Evolutionary conservation across 2,113 vertebrate genomes (phyloP), one percentile per base, ranked within the genome.

Genomic region (Alligator mississippiensis): DNA sequence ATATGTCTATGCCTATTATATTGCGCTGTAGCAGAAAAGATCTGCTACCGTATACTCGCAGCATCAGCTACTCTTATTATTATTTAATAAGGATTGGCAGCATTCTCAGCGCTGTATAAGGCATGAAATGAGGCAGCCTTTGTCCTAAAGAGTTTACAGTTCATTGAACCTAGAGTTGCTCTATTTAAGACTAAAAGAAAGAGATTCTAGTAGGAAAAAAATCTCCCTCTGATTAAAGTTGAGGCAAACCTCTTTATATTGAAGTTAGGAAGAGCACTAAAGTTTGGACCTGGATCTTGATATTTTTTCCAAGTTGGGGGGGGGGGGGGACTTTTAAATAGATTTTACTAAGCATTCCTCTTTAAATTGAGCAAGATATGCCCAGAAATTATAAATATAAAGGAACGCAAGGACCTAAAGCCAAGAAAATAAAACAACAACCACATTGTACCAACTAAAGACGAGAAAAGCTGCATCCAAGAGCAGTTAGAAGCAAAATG

Each of bases 51-150:
- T 11, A 59, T 11, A 77, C 6, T 30, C 77, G 15, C 60, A 68
- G 27, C 0, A 0, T 62, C 38, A 82, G 5, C 9, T 47, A 30
- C 34, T 9, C 6, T 21, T n/a, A 25, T 74, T 13, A 5, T 5
- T 62, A 2, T 74, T 82, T 61, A 61, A 5, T 2, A 79, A 82
- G 55, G 19, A 30, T 10, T 3, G 74, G 22, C 2, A 12, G 16
- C 22, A 2, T 6, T 19, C 4, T 57, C 59, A 82, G n/a, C 17
- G 24, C 27, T 74, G 63, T 16, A 85, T 9, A 60, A 55, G 22
- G 30, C 47, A 64, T 18, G 30, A 64, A 77, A 82, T 59, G 25
- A 82, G 16, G 70, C 63, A 77, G 59, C 62, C 57, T 81, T 34
- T 27, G n/a, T 3, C 47, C 47, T n/a, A 30, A 30, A 70, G 66